Evolutionary conservation across 2,888 invertebrate genomes (phyloP), one percentile per base, ranked within the genome.

Genomic region (Thera obeliscata): DNA sequence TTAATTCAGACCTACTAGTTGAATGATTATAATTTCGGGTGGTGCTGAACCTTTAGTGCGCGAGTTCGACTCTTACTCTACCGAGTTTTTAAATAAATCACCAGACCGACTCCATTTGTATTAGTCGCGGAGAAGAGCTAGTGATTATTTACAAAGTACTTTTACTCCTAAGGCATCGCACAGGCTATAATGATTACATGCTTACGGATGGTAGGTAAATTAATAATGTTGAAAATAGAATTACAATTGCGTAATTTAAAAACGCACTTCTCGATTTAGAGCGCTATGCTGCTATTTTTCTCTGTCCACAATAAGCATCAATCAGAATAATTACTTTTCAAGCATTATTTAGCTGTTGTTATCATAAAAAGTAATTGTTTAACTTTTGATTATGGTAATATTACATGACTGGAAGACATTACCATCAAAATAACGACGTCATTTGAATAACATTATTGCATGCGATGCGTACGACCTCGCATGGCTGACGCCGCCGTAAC

Each of bases 381-480:
- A 56, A 61, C 66, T 63, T 61, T 66, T 69, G 69, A 74, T 70
- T 70, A 66, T 77, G 67, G 52, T 63, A 71, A 74, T 67, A 68
- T 71, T 61, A 66, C 69, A 70, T 67, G 72, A 59, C 68, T 70
- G 35, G 12, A 52, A 67, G 70, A 70, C 64, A 74, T 80, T 76
- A 80, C 67, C 69, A 52, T 73, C 67, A 62, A 68, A 68, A 66
- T 68, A 67, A 73, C 56, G 59, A 64, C 70, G 68, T 66, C 72
- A 78, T 81, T 79, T 78, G 78, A 81, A 83, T 81, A 82, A 81
- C 78, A 79, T 81, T 81, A 80, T 76, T 65, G 67, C 68, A 33
- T 61, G 74, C 79, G 77, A 81, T 79, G 78, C 78, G 79, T 78
- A 77, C 77, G 78, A 79, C 79, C 74, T 79, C 78, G 82, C 82